Evolutionary conservation across 2,113 vertebrate genomes (phyloP).

Genomic region (Alligator sinensis): DNA sequence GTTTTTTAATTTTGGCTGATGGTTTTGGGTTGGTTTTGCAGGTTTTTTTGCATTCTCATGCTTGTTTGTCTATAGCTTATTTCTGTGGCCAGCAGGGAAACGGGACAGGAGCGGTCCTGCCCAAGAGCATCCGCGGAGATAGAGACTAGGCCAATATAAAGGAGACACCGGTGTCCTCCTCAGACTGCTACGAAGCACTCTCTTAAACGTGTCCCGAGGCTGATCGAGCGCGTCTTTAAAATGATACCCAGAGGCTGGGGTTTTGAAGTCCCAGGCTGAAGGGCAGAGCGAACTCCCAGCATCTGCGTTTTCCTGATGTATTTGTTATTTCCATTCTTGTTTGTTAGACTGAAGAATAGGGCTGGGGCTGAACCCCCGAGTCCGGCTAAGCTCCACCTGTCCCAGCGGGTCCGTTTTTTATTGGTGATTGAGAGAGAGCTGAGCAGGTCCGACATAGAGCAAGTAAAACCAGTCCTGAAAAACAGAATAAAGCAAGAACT

Average conservation of each 20-base stretch:
- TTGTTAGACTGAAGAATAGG: not conserved
- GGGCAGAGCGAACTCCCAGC: not conserved
- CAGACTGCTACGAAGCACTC: not conserved
- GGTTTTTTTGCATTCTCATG: fast-evolving
- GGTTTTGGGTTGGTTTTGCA: fast-evolving
- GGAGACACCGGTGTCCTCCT: not conserved
- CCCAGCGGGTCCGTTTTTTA: too few relatives aligned
- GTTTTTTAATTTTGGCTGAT: fast-evolving
- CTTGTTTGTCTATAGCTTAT: fast-evolving
- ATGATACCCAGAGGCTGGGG: not conserved
- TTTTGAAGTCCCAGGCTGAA: not conserved
- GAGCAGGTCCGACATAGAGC: not conserved
- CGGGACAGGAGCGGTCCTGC: not conserved
- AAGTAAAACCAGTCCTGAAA: not conserved
- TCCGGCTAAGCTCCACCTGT: not conserved
- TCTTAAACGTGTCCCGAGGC: fast-evolving
- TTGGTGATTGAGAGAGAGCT: not conserved
- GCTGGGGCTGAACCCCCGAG: not conserved
- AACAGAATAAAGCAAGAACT: conserved; percentile 36
- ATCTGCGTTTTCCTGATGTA: fast-evolving
- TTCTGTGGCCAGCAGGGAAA: fast-evolving
- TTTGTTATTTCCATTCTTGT: not conserved
- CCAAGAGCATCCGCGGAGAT: not conserved
- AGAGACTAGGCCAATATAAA: not conserved
- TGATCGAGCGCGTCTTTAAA: not conserved